A percentile compares a stretch with the other conserved stretches of the same genome.
Evolutionary conservation across 1,140 invertebrate species (phyloP).

Genomic region (Tenebrio molitor): DNA sequence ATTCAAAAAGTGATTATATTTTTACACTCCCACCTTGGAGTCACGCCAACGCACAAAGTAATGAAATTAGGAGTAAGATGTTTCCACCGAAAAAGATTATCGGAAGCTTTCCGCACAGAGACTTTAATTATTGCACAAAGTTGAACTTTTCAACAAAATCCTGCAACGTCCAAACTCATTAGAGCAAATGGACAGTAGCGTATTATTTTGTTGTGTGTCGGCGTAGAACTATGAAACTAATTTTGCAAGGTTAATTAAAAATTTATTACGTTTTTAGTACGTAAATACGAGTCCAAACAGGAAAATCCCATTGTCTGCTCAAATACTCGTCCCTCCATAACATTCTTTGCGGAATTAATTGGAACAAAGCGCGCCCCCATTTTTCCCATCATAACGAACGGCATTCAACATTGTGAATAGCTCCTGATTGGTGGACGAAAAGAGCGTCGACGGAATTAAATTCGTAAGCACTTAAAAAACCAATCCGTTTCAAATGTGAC

Average conservation of each 20-base stretch:
- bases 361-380: not conserved
- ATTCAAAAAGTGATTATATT: no score
- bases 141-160: no score
- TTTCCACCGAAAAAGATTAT: no score
- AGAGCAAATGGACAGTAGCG: no score
- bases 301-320: not conserved
- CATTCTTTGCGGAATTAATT: constrained; percentile 5
- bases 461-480: constrained; percentile 26
- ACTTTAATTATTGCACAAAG: no score
- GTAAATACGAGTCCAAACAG: not conserved
- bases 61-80: no score
- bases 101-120: no score
- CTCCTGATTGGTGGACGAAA: constrained; percentile 8
- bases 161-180: no score
- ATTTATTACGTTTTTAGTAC: not conserved
- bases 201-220: no score
- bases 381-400: constrained; percentile 4
- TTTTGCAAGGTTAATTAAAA: constrained; percentile 17
- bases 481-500: constrained; percentile 22
- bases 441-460: constrained; percentile 18
- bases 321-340: not conserved
- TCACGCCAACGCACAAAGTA: no score
- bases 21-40: no score
- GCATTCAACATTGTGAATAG: constrained; percentile 20
- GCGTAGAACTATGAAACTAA: no score